Evolutionary conservation across 1,140 invertebrate species (phyloP).

Genomic region (Brachionus rotundiformis): DNA sequence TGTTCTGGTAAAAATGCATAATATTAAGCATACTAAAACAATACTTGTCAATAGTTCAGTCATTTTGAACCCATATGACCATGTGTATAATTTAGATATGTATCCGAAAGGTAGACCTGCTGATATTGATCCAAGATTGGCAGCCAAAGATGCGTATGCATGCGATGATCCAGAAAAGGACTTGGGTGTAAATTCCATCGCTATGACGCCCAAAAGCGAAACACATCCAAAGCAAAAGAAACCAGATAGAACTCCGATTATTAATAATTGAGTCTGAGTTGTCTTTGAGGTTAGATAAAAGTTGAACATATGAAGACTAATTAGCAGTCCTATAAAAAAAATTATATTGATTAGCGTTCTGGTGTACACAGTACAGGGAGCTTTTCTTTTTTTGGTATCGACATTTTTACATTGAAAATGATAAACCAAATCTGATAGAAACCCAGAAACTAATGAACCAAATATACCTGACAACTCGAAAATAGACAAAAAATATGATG

Average conservation of each 20-base stretch:
- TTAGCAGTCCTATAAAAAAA: not conserved
- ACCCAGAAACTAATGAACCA: slow-evolving; percentile 11
- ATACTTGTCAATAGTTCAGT: not conserved
- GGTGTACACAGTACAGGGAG: not conserved
- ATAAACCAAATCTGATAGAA: slow-evolving; percentile 12
- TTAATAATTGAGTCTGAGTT: not conserved
- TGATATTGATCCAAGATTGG: slow-evolving; percentile 19
- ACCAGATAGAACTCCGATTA: not conserved
- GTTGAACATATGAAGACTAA: slow-evolving; percentile 29
- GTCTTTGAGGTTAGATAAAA: not conserved
- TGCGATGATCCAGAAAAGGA: slow-evolving; percentile 41
- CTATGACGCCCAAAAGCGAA: slow-evolving; percentile 30
- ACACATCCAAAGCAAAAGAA: slow-evolving; percentile 44
- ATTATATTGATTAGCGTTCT: not conserved
- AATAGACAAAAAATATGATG: slow-evolving; percentile 38
- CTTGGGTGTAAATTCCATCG: slow-evolving; percentile 46
- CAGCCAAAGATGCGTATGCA: slow-evolving; percentile 21
- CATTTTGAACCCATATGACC: not conserved
- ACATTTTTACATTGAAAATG: not conserved
- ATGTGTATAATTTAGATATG: slow-evolving; percentile 34
- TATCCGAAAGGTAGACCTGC: slow-evolving; percentile 37
- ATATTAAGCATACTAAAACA: not conserved
- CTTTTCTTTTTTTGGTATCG: not conserved
- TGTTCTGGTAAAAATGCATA: not conserved
- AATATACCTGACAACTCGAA: slow-evolving; percentile 37